Evolutionary conservation across 23 tunicate species (phyloP).

Genomic region (Styela plicata): DNA sequence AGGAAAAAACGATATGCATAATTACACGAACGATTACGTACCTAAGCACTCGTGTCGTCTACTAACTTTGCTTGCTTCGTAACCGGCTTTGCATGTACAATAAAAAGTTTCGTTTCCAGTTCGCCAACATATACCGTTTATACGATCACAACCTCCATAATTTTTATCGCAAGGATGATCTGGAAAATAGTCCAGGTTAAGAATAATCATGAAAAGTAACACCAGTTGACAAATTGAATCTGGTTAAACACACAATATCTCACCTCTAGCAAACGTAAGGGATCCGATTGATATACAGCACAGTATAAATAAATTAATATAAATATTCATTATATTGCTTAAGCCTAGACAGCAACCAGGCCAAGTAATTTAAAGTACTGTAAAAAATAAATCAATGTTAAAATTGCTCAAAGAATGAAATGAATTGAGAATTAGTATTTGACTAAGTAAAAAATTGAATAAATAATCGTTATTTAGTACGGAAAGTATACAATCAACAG

Average conservation of each 20-base stretch:
- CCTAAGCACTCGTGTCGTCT: not conserved
- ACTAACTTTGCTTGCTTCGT: not conserved
- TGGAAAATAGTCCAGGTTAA: not conserved
- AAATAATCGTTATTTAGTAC: no score
- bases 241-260: no score
- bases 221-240: no score
- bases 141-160: slow-evolving; percentile 1
- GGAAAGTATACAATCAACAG: no score
- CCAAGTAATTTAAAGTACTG: not conserved
- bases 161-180: slow-evolving; percentile 30
- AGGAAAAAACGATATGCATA: no score
- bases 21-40: no score
- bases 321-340: not conserved
- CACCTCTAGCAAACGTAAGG: not conserved
- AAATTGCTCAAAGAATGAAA: no score
- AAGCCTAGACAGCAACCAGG: not conserved
- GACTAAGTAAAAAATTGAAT: no score
- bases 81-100: slow-evolving; percentile 28
- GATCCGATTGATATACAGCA: not conserved
- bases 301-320: no score
- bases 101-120: slow-evolving; percentile 14
- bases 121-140: slow-evolving; percentile 26
- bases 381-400: no score
- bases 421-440: no score
- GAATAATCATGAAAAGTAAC: no score